These are phyloP conservation scores for Anoura caudifer DNA, from an alignment of 2,113 vertebrate genomes.

Conservation along the genomic window DNA sequence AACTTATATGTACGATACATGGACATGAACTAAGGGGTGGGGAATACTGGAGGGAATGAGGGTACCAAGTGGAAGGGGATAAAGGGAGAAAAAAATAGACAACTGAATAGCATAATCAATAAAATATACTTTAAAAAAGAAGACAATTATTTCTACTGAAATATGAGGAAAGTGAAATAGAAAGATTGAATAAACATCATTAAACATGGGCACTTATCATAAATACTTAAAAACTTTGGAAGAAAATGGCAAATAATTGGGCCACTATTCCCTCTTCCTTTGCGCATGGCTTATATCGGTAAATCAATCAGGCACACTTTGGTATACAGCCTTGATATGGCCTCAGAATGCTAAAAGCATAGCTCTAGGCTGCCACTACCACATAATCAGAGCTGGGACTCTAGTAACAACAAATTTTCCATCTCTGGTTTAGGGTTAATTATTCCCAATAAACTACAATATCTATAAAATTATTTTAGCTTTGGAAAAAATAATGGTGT, in stretches of 20 bases:
- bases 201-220: neutral
- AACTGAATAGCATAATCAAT: too few relatives aligned
- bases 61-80: too few relatives aligned
- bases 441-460: slow-evolving; percentile 19
- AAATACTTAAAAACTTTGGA: neutral
- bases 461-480: neutral
- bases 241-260: neutral
- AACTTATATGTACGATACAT: too few relatives aligned
- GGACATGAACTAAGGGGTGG: too few relatives aligned
- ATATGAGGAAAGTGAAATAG: slow-evolving; percentile 14
- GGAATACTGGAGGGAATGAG: too few relatives aligned
- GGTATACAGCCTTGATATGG: neutral
- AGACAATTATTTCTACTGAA: slow-evolving; percentile 12
- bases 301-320: neutral
- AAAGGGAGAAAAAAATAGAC: too few relatives aligned
- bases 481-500: neutral
- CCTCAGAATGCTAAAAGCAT: neutral
- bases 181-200: slow-evolving; percentile 41
- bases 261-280: neutral
- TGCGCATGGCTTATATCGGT: neutral
- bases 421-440: neutral
- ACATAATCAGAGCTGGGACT: neutral
- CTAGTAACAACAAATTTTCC: neutral
- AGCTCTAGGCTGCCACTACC: neutral
- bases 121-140: too few relatives aligned